Conservation (phyloP, 2,888 invertebrate genomes). For the Drosophila robusta region DNA sequence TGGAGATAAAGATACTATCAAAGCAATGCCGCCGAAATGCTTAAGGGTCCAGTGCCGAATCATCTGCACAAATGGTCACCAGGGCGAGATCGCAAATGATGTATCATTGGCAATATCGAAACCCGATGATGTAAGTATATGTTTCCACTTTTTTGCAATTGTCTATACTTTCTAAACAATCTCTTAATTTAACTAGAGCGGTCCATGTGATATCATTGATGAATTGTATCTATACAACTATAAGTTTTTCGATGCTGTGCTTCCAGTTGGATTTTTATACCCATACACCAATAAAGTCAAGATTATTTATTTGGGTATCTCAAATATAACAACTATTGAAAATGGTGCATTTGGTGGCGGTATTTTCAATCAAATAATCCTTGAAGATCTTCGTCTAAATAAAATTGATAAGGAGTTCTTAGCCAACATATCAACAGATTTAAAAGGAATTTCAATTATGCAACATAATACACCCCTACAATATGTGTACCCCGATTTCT, state of each 20-base stretch:
- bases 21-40: slow-evolving; percentile 27
- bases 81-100: slow-evolving; percentile 56
- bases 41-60: slow-evolving; percentile 60
- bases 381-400: slow-evolving; percentile 66
- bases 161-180: not conserved
- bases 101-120: slow-evolving; percentile 38
- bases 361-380: slow-evolving; percentile 51
- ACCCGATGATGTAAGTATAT: slow-evolving; percentile 34
- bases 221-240: slow-evolving; percentile 75
- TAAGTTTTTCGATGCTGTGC: slow-evolving; percentile 49
- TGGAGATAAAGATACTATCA: slow-evolving; percentile 3
- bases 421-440: slow-evolving; percentile 32
- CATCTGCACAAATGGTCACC: slow-evolving; percentile 62
- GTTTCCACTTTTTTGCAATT: too few relatives aligned
- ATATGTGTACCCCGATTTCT: slow-evolving; percentile 55
- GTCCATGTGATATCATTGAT: slow-evolving; percentile 54
- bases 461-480: slow-evolving; percentile 53
- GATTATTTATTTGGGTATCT: slow-evolving; percentile 59
- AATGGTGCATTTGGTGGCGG: slow-evolving; percentile 70
- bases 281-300: slow-evolving; percentile 47
- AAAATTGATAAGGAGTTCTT: slow-evolving; percentile 62
- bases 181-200: slow-evolving; percentile 18
- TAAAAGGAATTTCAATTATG: slow-evolving; percentile 58
- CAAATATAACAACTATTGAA: slow-evolving; percentile 60
- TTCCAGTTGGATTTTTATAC: slow-evolving; percentile 71